These are phyloP conservation scores for Benthochromis sp. DNA, from an alignment of 2,113 vertebrate species.

Conservation along the genomic window DNA sequence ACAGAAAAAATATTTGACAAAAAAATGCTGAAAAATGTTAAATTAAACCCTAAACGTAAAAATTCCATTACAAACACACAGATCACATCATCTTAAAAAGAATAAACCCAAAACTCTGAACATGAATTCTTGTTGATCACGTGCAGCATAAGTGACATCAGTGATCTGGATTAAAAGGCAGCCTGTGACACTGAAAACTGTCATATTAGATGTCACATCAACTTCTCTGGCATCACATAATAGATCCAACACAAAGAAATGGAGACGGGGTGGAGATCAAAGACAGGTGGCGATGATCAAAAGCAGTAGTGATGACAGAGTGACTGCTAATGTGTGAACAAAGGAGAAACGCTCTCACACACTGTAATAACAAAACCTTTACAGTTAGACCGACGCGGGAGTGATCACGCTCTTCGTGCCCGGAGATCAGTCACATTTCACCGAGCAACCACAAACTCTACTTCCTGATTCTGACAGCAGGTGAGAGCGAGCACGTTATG, in stretches of 20 bases:
- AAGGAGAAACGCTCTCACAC: not conserved
- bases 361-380: not conserved
- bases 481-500: not conserved
- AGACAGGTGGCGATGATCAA: not conserved
- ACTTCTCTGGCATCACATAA: not conserved
- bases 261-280: not conserved
- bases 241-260: not conserved
- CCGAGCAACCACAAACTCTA: not conserved
- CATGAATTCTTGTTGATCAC: not conserved
- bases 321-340: not conserved
- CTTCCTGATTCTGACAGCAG: not conserved
- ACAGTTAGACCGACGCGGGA: not conserved
- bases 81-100: not conserved
- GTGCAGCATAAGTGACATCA: not conserved
- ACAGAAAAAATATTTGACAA: not conserved
- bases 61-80: accelerated
- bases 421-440: not conserved
- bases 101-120: not conserved
- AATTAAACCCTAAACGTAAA: not conserved
- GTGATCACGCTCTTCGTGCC: not conserved
- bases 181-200: not conserved
- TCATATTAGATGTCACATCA: not conserved
- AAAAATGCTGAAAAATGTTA: accelerated
- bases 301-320: not conserved
- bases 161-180: not conserved